Conservation (phyloP, 2,888 invertebrate genomes). For the Uropetala carovei region DNA sequence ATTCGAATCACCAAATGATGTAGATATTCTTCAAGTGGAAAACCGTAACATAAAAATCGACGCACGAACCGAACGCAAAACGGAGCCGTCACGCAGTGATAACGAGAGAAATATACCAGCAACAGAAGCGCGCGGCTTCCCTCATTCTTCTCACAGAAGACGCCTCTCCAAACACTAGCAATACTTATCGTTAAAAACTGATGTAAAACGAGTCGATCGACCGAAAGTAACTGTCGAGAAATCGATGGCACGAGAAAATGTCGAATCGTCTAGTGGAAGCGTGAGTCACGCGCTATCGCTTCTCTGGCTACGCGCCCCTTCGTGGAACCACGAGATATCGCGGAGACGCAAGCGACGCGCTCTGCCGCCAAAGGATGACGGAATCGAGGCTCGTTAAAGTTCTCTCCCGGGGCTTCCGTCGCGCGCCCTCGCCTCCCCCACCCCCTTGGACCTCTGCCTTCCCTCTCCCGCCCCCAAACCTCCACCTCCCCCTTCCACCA, state of each 20-base stretch:
- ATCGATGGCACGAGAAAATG: not conserved
- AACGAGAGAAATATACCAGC: too few relatives aligned
- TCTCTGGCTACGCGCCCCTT: not conserved
- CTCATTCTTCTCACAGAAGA: too few relatives aligned
- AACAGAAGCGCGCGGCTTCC: too few relatives aligned
- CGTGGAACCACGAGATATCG: not conserved
- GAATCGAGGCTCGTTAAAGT: slow-evolving; percentile 56
- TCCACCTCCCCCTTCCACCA: not conserved
- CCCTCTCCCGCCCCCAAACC: not conserved
- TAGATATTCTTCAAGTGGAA: too few relatives aligned
- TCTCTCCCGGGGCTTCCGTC: not conserved
- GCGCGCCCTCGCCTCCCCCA: not conserved
- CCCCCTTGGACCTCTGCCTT: not conserved
- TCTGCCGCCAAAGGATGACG: slow-evolving; percentile 46
- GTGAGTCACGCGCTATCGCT: not conserved
- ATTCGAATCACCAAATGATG: too few relatives aligned
- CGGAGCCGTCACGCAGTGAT: too few relatives aligned
- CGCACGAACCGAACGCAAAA: too few relatives aligned
- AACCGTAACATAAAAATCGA: too few relatives aligned
- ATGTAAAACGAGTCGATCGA: too few relatives aligned
- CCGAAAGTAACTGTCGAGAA: not conserved
- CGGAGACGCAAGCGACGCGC: not conserved
- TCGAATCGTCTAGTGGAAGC: not conserved
- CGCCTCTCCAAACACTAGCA: too few relatives aligned
- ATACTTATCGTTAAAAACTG: too few relatives aligned